Percentiles rank a stretch among this genome's conserved stretches.
phyloP scores from a whole-genome alignment of 2,113 vertebrate genomes.

The Cranoglanis bouderius region DNA sequence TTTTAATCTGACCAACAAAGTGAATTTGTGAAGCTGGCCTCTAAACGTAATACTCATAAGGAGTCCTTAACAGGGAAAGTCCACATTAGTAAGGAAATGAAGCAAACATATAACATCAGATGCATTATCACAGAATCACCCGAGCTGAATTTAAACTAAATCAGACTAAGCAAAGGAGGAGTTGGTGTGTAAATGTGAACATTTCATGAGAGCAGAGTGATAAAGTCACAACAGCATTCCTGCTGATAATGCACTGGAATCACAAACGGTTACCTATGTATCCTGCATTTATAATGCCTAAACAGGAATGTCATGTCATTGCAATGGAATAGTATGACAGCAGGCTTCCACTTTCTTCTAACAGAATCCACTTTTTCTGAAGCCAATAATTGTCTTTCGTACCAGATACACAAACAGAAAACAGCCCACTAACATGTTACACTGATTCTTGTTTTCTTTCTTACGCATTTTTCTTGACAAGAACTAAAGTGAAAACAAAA shows the following conservation, averaged over 20 bases:
- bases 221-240: background rate
- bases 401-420: background rate
- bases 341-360: background rate
- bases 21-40: background rate
- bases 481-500: background rate
- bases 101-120: background rate
- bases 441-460: background rate
- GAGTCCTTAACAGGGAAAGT: background rate
- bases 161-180: background rate
- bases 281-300: background rate
- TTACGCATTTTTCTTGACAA: background rate
- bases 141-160: background rate
- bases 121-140: too few relatives aligned
- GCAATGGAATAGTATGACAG: background rate
- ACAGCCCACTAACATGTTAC: background rate
- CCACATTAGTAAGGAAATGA: background rate
- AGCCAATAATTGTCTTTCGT: background rate
- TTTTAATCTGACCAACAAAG: background rate
- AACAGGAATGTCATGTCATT: background rate
- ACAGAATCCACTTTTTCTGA: background rate
- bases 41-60: background rate
- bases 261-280: background rate
- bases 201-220: background rate
- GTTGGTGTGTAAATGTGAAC: background rate
- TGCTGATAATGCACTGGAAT: background rate